Evolutionary conservation across 2,888 invertebrate genomes (phyloP).

Genomic region (Pollenia angustigena): DNA sequence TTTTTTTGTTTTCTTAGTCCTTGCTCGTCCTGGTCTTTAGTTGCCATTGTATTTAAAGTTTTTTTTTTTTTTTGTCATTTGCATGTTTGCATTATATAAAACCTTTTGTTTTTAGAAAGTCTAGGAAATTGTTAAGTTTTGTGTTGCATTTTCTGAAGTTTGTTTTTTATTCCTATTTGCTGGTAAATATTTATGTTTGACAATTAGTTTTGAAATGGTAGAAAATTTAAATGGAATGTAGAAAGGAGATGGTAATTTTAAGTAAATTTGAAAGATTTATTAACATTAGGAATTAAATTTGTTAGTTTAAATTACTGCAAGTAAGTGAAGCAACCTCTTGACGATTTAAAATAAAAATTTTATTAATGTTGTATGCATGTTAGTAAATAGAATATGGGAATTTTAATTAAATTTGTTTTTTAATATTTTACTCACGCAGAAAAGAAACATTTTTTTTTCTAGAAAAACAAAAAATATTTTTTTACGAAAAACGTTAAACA

Average conservation of each 20-base stretch:
- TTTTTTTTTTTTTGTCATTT: constrained; percentile 31
- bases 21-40: background rate
- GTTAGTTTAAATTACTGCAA: background rate
- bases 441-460: too few relatives aligned
- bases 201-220: background rate
- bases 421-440: too few relatives aligned
- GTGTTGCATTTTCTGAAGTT: background rate
- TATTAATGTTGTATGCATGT: background rate
- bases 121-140: constrained; percentile 20
- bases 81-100: constrained; percentile 40
- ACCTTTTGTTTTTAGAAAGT: constrained; percentile 36
- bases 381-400: background rate
- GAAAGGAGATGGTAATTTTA: background rate
- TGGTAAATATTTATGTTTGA: constrained; percentile 16
- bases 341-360: too few relatives aligned
- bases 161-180: background rate
- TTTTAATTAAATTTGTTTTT: too few relatives aligned
- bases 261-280: background rate
- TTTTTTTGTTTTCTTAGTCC: background rate
- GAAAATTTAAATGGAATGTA: background rate
- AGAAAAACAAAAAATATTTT: too few relatives aligned
- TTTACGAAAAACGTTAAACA: too few relatives aligned
- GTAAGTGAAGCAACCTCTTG: background rate
- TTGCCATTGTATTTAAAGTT: background rate
- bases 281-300: background rate